Evolutionary conservation across 2,888 invertebrate species (phyloP), one percentile per base, ranked within the genome.

Genomic region (Andrena hattorfiana): DNA sequence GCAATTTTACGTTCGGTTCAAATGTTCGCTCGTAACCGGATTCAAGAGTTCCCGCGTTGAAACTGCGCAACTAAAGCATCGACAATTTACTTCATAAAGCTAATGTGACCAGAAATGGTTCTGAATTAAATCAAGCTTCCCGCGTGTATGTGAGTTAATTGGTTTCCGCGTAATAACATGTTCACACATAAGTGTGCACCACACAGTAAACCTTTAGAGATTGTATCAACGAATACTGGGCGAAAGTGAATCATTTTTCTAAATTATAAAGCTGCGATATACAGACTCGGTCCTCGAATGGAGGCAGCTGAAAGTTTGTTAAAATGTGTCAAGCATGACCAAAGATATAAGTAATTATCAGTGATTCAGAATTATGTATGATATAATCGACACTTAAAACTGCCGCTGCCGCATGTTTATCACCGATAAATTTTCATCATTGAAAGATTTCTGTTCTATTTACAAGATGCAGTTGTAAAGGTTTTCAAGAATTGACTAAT

Each of bases 121-220:
- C 72, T 54, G 70, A 66, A 54, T 67, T 70, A 83, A 77, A 72
- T 68, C 67, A 26, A n/a, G 77, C 60, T 71, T 77, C 64, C 49
- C 76, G 59, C 64, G 69, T 42, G 42, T 72, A 80, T 82, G n/a
- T 85, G 42, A 74, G 82, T 82, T 79, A 85, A 76, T 85, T 79
- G 73, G 74, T 56, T 70, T 72, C 69, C 56, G 35, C 59, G 60
- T 74, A 78, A 79, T 71, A 64, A 54, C 68, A 59, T 66, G 56
- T 26, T 35, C 56, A 54, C 75, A 72, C 64, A 26, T 67, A 72
- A 59, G 35, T 35, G 20, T 28, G 63, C 54, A 51, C 48, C 26
- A 56, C 51, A 62, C 32, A 54, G 48, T 30, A 66, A 49, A 62
- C n/a, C 63, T 70, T 72, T 64, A 75, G 77, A 69, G 60, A 26